Conservation (phyloP, 2,113 vertebrate genomes). For the Herpetotheres cachinnans region DNA sequence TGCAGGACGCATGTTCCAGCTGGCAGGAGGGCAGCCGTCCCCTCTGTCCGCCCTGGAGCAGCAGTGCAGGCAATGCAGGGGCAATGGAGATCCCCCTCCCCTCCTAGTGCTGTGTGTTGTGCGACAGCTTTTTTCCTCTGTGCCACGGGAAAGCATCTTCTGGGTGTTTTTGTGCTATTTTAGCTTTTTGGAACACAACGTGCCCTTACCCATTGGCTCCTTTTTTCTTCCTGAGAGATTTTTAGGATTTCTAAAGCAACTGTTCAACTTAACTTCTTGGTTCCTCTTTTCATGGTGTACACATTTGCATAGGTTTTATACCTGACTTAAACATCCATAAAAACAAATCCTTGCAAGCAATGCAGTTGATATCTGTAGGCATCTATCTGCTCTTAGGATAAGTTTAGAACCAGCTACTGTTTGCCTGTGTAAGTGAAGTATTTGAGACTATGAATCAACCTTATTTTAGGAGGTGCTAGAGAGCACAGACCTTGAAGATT, state of each 20-base stretch:
- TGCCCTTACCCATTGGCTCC: not conserved
- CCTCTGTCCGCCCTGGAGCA: accelerated
- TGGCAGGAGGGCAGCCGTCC: accelerated
- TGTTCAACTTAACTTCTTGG: not conserved
- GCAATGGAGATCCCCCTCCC: not conserved
- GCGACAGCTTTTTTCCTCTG: accelerated
- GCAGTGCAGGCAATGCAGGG: not conserved
- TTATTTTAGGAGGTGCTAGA: not conserved
- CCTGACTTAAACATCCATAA: not conserved
- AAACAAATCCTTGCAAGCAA: not conserved
- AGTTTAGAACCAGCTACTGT: not conserved
- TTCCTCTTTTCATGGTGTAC: not conserved
- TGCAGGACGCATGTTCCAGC: accelerated
- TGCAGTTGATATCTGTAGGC: not conserved
- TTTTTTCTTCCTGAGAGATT: not conserved
- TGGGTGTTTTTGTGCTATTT: not conserved
- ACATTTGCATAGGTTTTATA: not conserved
- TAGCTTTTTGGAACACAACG: not conserved
- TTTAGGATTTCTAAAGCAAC: not conserved
- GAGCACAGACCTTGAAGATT: not conserved
- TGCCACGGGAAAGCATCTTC: not conserved
- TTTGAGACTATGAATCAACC: not conserved
- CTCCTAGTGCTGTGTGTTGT: accelerated
- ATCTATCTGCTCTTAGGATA: not conserved
- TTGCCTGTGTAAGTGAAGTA: not conserved